Evolutionary conservation across 2,113 vertebrate genomes (phyloP).

Genomic region (Tonatia bakeri): DNA sequence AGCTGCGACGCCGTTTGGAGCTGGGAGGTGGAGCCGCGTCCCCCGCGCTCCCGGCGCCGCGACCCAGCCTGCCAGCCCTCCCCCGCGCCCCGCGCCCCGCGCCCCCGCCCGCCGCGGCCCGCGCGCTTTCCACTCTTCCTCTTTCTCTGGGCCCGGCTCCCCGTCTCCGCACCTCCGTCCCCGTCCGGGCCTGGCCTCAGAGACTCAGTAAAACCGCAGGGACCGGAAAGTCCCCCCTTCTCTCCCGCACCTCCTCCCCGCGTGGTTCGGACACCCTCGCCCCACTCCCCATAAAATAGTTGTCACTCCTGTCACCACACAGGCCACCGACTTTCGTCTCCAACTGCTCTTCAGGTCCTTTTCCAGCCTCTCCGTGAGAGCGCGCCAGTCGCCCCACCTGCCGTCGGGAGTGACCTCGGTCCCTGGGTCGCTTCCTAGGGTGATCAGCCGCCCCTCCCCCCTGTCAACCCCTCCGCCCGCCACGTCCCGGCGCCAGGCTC

Average conservation of each 20-base stretch:
- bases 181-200: not conserved
- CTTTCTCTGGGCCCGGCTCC: not conserved
- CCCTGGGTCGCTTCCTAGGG: accelerated
- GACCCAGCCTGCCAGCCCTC: not conserved
- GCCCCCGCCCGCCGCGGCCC: not conserved
- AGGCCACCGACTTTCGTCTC: not conserved
- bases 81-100: not conserved
- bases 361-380: not conserved
- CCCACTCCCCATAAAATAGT: not conserved
- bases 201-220: not conserved
- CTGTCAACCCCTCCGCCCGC: not conserved
- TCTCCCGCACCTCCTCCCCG: not conserved
- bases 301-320: not conserved
- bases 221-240: not conserved
- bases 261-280: not conserved
- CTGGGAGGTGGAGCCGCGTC: slow-evolving; percentile 87
- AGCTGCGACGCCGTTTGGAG: slow-evolving; percentile 91
- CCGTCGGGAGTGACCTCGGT: not conserved
- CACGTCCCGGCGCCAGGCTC: not conserved
- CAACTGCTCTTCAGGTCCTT: not conserved
- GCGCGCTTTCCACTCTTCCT: not conserved
- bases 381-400: not conserved
- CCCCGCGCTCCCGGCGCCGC: not conserved
- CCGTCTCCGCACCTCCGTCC: not conserved
- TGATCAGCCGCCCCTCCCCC: not conserved